Percentiles rank a stretch among this genome's conserved stretches.
Evolutionary conservation across 2,113 vertebrate genomes (phyloP).

Genomic region (Prietella phreatophila): DNA sequence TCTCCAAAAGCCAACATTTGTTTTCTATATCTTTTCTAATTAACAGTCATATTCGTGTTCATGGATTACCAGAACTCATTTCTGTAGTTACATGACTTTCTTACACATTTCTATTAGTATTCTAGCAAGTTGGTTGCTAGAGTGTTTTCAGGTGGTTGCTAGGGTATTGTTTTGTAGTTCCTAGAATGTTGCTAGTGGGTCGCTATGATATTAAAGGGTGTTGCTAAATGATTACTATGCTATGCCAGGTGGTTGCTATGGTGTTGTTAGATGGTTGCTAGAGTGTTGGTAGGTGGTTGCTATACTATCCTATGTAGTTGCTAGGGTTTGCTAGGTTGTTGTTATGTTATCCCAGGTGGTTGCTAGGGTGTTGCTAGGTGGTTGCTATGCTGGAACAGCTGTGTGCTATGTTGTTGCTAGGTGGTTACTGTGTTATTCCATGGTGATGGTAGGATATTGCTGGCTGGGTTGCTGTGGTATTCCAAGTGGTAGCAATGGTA

Average conservation of each 20-base stretch:
- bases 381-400: too few relatives aligned
- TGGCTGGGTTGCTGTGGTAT: too few relatives aligned
- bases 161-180: not conserved
- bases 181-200: not conserved
- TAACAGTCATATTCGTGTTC: not conserved
- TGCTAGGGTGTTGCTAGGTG: not conserved
- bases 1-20: not conserved
- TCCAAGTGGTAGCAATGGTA: too few relatives aligned
- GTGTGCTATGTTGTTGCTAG: too few relatives aligned
- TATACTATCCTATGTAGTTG: too few relatives aligned
- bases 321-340: too few relatives aligned
- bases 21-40: not conserved
- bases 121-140: not conserved
- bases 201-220: too few relatives aligned
- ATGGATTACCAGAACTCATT: not conserved
- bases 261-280: not conserved
- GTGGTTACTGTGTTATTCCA: too few relatives aligned
- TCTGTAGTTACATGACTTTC: not conserved
- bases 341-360: not conserved
- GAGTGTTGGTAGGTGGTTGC: not conserved
- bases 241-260: too few relatives aligned
- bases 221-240: too few relatives aligned
- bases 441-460: too few relatives aligned
- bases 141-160: not conserved
- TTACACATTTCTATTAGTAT: not conserved